These are phyloP conservation scores for Cataglyphis altisquamis DNA, from an alignment of 2,888 invertebrate genomes.

Conservation along the genomic window DNA sequence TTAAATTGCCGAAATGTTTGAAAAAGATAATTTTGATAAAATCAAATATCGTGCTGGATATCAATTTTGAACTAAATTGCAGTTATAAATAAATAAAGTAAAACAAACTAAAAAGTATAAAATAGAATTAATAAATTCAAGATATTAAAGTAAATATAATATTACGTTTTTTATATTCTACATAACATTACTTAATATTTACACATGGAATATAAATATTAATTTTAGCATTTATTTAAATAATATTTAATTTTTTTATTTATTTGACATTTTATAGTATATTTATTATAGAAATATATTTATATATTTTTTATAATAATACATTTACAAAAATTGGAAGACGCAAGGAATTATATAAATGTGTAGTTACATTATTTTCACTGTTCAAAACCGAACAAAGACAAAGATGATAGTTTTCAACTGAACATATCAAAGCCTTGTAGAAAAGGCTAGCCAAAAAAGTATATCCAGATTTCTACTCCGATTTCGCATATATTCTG, in stretches of 20 bases:
- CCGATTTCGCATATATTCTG: constrained; percentile 76
- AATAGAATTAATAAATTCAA: neutral
- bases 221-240: neutral
- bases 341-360: constrained; percentile 26
- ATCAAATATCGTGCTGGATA: neutral
- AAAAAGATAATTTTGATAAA: neutral
- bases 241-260: neutral
- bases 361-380: neutral
- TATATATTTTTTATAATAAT: neutral
- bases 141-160: neutral
- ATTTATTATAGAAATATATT: neutral
- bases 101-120: neutral
- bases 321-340: neutral
- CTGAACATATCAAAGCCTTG: constrained; percentile 82
- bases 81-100: neutral
- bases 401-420: constrained; percentile 77
- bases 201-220: neutral
- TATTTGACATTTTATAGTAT: neutral
- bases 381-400: constrained; percentile 25
- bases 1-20: neutral
- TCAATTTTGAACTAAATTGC: neutral
- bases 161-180: neutral
- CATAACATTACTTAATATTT: constrained; percentile 1
- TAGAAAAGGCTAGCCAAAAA: constrained; percentile 75
- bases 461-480: constrained; percentile 73